These are phyloP conservation scores for Drosophila prosaltans DNA, from an alignment of 1,140 invertebrate species.

Conservation along the genomic window DNA sequence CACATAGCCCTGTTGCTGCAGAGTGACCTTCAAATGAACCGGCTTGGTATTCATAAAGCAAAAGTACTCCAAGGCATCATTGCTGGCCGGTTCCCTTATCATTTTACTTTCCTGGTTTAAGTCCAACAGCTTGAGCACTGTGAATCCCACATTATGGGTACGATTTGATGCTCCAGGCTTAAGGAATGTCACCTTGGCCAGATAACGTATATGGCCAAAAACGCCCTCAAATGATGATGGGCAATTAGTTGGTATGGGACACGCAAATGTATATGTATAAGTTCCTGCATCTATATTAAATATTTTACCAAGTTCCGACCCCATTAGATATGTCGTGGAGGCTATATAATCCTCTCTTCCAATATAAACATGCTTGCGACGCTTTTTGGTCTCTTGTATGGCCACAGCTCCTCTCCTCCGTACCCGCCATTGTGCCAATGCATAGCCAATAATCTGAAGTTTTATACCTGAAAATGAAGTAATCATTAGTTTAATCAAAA, in stretches of 20 bases:
- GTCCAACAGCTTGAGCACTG: conserved; percentile 73
- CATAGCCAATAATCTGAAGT: conserved; percentile 70
- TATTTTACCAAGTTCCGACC: conserved; percentile 61
- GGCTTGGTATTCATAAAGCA: conserved; percentile 66
- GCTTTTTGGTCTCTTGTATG: conserved; percentile 49
- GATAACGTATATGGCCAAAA: conserved; percentile 79
- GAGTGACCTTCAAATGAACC: conserved; percentile 60
- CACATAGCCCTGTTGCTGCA: conserved; percentile 79
- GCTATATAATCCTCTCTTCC: conserved; percentile 78
- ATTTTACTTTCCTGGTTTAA: conserved; percentile 68
- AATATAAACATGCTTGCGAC: conserved; percentile 42
- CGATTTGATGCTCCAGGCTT: conserved; percentile 68
- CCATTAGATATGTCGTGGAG: conserved; percentile 73
- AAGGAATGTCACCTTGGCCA: conserved; percentile 74
- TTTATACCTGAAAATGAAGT: conserved; percentile 58
- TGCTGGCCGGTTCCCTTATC: conserved; percentile 59
- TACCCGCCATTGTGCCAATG: conserved; percentile 65
- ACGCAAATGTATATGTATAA: conserved; percentile 86
- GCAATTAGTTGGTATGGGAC: conserved; percentile 84
- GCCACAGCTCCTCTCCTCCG: conserved; percentile 43
- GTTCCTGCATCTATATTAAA: conserved; percentile 85
- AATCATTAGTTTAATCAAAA: too few relatives aligned
- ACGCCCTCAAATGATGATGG: conserved; percentile 79
- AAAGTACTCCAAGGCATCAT: conserved; percentile 69
- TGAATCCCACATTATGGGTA: conserved; percentile 77